These are phyloP conservation scores for Bombus balteatus DNA, from an alignment of 1,140 invertebrate species.

Conservation along the genomic window DNA sequence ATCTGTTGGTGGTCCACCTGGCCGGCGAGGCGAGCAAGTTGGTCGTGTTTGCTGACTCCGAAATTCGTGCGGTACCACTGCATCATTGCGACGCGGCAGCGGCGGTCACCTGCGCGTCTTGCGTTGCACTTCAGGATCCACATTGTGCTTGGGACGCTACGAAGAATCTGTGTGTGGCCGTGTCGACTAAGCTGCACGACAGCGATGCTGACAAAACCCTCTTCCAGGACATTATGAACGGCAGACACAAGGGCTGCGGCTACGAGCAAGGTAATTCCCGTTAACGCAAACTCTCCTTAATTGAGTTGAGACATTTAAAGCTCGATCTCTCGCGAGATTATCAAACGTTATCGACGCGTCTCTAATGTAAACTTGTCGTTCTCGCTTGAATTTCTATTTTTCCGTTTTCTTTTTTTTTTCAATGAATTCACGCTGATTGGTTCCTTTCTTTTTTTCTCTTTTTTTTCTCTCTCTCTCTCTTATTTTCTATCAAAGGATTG, in stretches of 20 bases:
- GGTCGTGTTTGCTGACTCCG: conserved; percentile 94
- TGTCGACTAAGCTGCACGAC: conserved; percentile 86
- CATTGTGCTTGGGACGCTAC: conserved; percentile 98
- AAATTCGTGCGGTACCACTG: conserved; percentile 93
- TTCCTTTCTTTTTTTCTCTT: not conserved
- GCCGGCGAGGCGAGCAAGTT: conserved; percentile 86
- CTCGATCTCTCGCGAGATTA: not conserved
- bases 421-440: not conserved
- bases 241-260: conserved; percentile 87
- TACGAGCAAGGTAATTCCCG: conserved; percentile 80
- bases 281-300: not conserved
- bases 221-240: conserved; percentile 89
- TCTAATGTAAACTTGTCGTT: not conserved
- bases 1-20: conserved; percentile 80
- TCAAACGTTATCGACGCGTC: conserved; percentile 14
- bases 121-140: conserved; percentile 96
- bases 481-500: not conserved
- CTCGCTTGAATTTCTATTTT: conserved; percentile 47
- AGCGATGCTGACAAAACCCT: conserved; percentile 86
- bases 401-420: conserved; percentile 26
- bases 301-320: not conserved
- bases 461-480: not conserved
- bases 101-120: conserved; percentile 87
- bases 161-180: conserved; percentile 88
- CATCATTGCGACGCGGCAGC: conserved; percentile 89